Evolutionary conservation across 2,113 vertebrate genomes (phyloP), one percentile per base, ranked within the genome.

Genomic region (Gadus macrocephalus): DNA sequence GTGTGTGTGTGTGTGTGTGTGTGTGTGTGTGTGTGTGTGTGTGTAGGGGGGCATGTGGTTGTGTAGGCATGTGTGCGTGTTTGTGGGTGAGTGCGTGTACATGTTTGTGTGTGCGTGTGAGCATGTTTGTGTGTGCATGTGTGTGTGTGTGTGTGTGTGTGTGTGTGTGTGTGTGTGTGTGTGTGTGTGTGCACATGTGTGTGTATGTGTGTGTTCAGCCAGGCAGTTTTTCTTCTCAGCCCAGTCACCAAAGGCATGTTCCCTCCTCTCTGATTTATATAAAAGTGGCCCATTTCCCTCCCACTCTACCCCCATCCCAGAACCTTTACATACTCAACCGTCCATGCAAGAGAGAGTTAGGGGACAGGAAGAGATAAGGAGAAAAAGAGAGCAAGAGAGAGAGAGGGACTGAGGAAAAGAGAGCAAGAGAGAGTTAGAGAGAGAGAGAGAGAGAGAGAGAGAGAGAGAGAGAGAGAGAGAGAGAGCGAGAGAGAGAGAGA

Each of bases 191-290:
- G 35, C 49, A 38, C 12, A 35, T 17, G 20, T 70, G 38, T 53
- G 22, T 42, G 68, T 65, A 55, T 66, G 66, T 68, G 69, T 71
- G 67, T 15, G 42, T 59, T 66, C 71, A 49, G 67, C 3, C 38
- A 9, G 69, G 53, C 67, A 19, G 66, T 64, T 15, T 28, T 49
- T 67, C 56, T 76, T 60, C 28, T 56, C 11, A 49, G 27, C 64
- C 68, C 61, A 68, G 65, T 67, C 74, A 70, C 62, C 38, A 64
- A 60, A 75, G 63, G 25, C 72, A 76, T 67, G 63, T 73, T 73
- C 66, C 58, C 66, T 78, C 58, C 7, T 59, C 38, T 82, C 70
- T 80, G 78, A 82, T 83, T 83, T 78, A 75, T 65, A 69, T 56
- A 58, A 69, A 64, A 78, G 60, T 61, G 27, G 35, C 61, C 22